Evolutionary conservation across 2,797 vertebrate species (phyloP).

Genomic region (Myripristis murdjan): DNA sequence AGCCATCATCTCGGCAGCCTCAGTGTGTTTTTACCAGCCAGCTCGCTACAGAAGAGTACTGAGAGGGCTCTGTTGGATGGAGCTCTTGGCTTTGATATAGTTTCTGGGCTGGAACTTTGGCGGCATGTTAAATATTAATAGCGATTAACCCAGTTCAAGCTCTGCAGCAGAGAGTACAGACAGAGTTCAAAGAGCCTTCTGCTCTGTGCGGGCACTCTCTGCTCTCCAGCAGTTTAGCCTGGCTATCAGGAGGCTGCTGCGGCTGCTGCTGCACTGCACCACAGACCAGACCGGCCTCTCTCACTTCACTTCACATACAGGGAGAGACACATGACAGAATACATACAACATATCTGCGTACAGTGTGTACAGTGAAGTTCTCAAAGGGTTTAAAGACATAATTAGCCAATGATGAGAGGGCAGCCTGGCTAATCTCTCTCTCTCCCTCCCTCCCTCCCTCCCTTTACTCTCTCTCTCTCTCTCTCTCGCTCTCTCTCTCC

Average conservation of each 20-base stretch:
- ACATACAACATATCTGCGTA: slow-evolving; percentile 75
- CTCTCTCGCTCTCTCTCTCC: slow-evolving; percentile 61
- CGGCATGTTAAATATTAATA: slow-evolving; percentile 90
- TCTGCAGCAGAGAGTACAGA: slow-evolving; percentile 86
- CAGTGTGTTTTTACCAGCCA: slow-evolving; percentile 74
- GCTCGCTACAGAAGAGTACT: slow-evolving; percentile 69
- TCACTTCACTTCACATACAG: slow-evolving; percentile 70
- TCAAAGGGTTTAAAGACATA: slow-evolving; percentile 77
- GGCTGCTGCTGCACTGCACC: slow-evolving; percentile 74
- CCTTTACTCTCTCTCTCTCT: slow-evolving; percentile 62
- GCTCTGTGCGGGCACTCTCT: slow-evolving; percentile 83
- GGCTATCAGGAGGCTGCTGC: slow-evolving; percentile 79
- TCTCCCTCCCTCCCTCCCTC: slow-evolving; percentile 43
- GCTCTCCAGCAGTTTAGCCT: slow-evolving; percentile 86
- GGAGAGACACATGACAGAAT: slow-evolving; percentile 63
- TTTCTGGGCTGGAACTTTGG: slow-evolving; percentile 87
- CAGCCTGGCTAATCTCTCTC: slow-evolving; percentile 74
- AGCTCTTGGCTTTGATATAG: slow-evolving; percentile 88
- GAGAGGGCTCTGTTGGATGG: slow-evolving; percentile 80
- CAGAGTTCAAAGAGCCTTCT: slow-evolving; percentile 88
- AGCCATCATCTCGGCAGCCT: slow-evolving; percentile 66
- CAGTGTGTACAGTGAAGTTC: slow-evolving; percentile 68
- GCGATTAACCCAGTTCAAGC: slow-evolving; percentile 90
- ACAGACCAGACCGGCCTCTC: slow-evolving; percentile 72
- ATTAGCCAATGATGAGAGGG: slow-evolving; percentile 81